These are phyloP conservation scores for Macrotis lagotis DNA, from an alignment of 2,113 vertebrate species.

Conservation along the genomic window DNA sequence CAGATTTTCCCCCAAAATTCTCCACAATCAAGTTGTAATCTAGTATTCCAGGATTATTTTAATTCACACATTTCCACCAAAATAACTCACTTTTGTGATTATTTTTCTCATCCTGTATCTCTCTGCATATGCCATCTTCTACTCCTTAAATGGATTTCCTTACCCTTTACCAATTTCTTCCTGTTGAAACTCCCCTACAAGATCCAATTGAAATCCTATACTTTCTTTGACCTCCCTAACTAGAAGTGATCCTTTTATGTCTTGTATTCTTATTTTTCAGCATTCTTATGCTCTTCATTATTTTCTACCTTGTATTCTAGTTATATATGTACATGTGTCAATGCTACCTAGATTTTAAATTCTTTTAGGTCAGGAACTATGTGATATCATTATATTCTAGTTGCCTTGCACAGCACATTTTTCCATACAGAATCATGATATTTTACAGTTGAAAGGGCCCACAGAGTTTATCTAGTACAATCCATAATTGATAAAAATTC, in stretches of 20 bases:
- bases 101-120: no score
- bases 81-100: no score
- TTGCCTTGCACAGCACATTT: background rate
- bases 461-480: background rate
- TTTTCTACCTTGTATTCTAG: background rate
- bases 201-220: background rate
- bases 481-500: background rate
- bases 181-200: background rate
- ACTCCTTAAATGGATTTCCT: background rate
- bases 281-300: background rate
- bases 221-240: background rate
- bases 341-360: background rate
- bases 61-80: background rate
- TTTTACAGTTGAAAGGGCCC: background rate
- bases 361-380: background rate
- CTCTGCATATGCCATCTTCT: background rate
- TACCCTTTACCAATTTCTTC: background rate
- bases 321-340: background rate
- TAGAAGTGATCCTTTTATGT: background rate
- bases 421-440: background rate
- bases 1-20: background rate
- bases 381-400: background rate
- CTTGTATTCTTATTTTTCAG: background rate
- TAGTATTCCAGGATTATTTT: background rate
- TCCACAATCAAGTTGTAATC: background rate